These are phyloP conservation scores for Drosophila kambysellisi DNA, from an alignment of 2,888 invertebrate genomes.

Conservation along the genomic window DNA sequence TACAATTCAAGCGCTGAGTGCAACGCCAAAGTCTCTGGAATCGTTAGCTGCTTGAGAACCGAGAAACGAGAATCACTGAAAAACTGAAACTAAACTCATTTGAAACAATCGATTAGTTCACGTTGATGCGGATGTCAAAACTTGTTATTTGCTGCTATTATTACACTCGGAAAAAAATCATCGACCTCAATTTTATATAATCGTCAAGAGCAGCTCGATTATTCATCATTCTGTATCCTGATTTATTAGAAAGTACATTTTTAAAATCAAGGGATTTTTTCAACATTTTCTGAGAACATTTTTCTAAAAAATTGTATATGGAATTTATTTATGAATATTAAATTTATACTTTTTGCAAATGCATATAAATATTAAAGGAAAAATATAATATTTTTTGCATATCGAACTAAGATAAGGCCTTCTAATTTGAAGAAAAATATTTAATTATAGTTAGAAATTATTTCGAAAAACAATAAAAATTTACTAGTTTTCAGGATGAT, in stretches of 20 bases:
- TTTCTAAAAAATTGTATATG: no score
- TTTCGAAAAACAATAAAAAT: neutral
- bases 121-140: slow-evolving; percentile 29
- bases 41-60: slow-evolving; percentile 22
- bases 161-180: neutral
- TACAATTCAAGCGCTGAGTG: slow-evolving; percentile 15
- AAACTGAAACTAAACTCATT: slow-evolving; percentile 39
- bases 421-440: neutral
- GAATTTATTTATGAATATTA: neutral
- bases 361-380: neutral
- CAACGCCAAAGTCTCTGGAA: slow-evolving; percentile 3
- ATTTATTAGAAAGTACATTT: neutral
- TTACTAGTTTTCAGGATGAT: neutral
- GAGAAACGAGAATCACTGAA: slow-evolving; percentile 29
- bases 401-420: no score
- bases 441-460: neutral
- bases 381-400: no score
- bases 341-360: neutral
- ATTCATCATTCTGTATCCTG: neutral
- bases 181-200: neutral
- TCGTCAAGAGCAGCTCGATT: neutral
- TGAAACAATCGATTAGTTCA: slow-evolving; percentile 64
- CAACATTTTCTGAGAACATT: no score
- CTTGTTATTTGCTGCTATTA: neutral
- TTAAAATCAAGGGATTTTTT: neutral